Percentiles rank a stretch among this genome's conserved stretches.
Evolutionary conservation across 1,140 invertebrate genomes (phyloP).

Genomic region (Medauroidea extradentata): DNA sequence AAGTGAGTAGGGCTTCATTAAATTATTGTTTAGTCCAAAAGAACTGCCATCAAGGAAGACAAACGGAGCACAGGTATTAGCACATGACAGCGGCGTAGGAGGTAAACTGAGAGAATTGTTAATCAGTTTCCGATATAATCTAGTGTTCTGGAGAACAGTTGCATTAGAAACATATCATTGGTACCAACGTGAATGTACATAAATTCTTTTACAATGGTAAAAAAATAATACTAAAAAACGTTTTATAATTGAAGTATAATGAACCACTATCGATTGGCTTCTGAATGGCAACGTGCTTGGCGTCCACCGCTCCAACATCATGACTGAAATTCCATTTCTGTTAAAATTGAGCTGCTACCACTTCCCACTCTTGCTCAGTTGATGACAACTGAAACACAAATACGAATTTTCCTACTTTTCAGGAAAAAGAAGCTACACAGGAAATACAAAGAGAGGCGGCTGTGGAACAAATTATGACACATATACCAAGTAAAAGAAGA

Average conservation of each 20-base stretch:
- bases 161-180: slow-evolving; percentile 40
- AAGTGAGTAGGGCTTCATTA: neutral
- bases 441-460: no score
- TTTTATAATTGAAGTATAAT: slow-evolving; percentile 33
- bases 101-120: slow-evolving; percentile 24
- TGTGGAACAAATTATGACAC: no score
- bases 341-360: neutral
- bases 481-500: no score
- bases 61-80: slow-evolving; percentile 30
- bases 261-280: slow-evolving; percentile 30
- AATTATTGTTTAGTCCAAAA: slow-evolving; percentile 23
- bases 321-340: slow-evolving; percentile 1
- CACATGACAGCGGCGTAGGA: slow-evolving; percentile 22
- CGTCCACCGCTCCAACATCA: slow-evolving; percentile 27
- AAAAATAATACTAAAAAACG: slow-evolving; percentile 38
- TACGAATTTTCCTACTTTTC: neutral
- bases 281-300: slow-evolving; percentile 33
- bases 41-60: slow-evolving; percentile 35
- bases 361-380: slow-evolving; percentile 1
- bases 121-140: slow-evolving; percentile 18
- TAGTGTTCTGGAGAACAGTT: slow-evolving; percentile 32
- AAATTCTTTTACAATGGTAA: slow-evolving; percentile 36
- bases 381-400: slow-evolving; percentile 5
- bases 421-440: no score
- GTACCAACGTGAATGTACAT: slow-evolving; percentile 32